phyloP scores from a whole-genome alignment of 1,140 invertebrate species.

The Chironomus striatipennis region DNA sequence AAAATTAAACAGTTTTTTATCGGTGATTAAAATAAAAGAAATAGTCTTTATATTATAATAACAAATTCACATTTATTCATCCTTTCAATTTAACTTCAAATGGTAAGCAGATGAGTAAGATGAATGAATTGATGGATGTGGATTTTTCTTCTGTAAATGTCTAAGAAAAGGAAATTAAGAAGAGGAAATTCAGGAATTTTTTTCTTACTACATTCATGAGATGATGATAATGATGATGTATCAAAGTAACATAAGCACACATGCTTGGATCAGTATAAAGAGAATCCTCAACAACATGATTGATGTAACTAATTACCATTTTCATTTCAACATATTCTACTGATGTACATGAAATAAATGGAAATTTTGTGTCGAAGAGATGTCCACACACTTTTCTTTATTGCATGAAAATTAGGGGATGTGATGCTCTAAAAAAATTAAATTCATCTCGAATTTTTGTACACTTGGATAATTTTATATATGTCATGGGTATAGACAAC shows the following conservation, averaged over 20 bases:
- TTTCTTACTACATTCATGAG: neutral
- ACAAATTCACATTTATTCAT: neutral
- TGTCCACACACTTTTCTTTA: neutral
- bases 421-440: neutral
- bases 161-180: no score
- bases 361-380: neutral
- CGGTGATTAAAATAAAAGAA: no score
- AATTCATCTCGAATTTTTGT: no score
- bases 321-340: neutral
- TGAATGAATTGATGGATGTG: neutral
- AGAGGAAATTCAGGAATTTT: no score
- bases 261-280: neutral
- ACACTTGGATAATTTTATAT: no score
- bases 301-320: constrained; percentile 9
- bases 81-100: neutral
- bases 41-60: no score
- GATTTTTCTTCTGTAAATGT: no score
- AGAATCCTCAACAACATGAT: neutral
- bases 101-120: neutral
- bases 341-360: constrained; percentile 1
- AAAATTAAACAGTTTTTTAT: no score
- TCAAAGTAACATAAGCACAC: neutral
- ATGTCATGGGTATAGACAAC: no score
- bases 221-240: constrained; percentile 13
- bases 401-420: no score